phyloP scores from a whole-genome alignment of 2,888 invertebrate genomes.

The Mythimna pallens region DNA sequence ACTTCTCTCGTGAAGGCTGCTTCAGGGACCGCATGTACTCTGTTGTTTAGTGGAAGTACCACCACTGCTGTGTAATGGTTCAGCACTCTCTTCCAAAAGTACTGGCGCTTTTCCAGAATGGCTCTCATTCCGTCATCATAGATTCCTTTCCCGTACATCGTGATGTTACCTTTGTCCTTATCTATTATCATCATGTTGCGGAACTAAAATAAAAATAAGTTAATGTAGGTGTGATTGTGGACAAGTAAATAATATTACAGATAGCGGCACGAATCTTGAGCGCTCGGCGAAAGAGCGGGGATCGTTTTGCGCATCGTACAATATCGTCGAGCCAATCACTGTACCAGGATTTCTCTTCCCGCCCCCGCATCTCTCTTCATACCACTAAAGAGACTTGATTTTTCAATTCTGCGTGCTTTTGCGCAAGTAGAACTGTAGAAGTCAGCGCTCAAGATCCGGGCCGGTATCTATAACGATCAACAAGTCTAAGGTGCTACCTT shows the following conservation, averaged over 20 bases:
- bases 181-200: constrained; percentile 79
- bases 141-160: constrained; percentile 79
- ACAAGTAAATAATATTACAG: constrained; percentile 14
- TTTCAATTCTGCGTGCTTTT: too few species aligned
- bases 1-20: constrained; percentile 77
- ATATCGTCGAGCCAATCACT: too few species aligned
- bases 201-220: constrained; percentile 72
- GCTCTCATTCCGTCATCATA: constrained; percentile 83
- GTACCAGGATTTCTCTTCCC: too few species aligned
- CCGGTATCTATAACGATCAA: background rate
- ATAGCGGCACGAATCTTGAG: too few species aligned
- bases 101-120: constrained; percentile 78
- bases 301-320: too few species aligned
- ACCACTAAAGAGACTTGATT: too few species aligned
- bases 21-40: constrained; percentile 75
- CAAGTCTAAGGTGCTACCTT: constrained; percentile 71
- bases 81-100: constrained; percentile 82
- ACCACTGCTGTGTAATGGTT: constrained; percentile 85
- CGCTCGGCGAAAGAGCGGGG: too few species aligned
- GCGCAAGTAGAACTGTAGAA: too few species aligned
- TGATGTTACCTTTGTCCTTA: constrained; percentile 74
- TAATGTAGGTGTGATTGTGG: background rate
- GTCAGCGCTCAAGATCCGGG: too few species aligned
- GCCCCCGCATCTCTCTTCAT: too few species aligned
- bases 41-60: constrained; percentile 78